Base-by-base conservation (phyloP, 2,888 invertebrate genomes). In the Tineola bisselliella region DNA sequence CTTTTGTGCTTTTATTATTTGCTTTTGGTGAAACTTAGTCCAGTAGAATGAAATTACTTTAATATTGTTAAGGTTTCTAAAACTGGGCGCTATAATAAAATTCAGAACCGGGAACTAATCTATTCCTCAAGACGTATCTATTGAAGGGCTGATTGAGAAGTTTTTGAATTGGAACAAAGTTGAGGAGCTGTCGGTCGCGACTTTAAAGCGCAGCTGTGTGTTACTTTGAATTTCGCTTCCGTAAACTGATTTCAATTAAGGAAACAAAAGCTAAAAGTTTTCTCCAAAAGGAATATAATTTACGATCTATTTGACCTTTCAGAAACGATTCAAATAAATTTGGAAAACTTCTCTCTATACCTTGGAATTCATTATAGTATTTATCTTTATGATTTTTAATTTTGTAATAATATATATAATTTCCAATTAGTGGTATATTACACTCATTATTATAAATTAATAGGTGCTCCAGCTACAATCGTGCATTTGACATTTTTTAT, bases 211-310 rank as follows among this genome's bases (percentile, higher is more conserved):
- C 82, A 83, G 82, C 81, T 84, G 84, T 73, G 79, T 79, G 78
- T 74, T 75, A 74, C 74, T 72, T 76, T 43, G 44, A 31, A 43
- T 44, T 59, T 44, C 15, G 59, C 44, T 43, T 43, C 59, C 44
- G 78, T 76, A 78, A 81, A 83, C 79, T 78, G 78, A 80, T 81
- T 80, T 76, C 76, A 81, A 83, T 83, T 81, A 79, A 70, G 80
- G 79, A 79, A 82, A 78, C 81, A 77, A 77, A 78, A 78, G 75
- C 71, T 70, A 69, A 74, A 82, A 83, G 73, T 82, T 84, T 78
- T 83, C 82, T 77, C 81, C 79, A 81, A 83, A 71, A 66, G 71
- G 73, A 76, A 77, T 72, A 75, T 74, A 44, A 44, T 59, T 44
- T 59, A 59, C 33, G 44, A 59, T 59, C 43, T 30, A 15, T 58